Percentiles rank a stretch among this genome's conserved stretches.
Evolutionary conservation across 2,797 vertebrate genomes (phyloP).

Genomic region (Varecia variegata): DNA sequence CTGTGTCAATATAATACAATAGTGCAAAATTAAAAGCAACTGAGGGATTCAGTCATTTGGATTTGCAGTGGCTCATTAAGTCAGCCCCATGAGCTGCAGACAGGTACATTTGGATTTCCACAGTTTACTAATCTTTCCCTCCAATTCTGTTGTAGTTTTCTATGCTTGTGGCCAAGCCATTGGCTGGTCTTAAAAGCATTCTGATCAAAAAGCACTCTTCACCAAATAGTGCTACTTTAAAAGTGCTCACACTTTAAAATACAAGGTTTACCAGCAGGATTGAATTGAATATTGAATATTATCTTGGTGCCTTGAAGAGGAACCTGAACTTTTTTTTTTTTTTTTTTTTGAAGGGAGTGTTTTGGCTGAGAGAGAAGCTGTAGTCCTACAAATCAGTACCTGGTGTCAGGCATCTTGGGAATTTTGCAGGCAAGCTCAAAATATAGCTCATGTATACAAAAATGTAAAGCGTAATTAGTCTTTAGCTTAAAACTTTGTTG

Average conservation of each 20-base stretch:
- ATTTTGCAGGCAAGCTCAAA: not conserved
- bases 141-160: not conserved
- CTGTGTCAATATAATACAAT: slow-evolving; percentile 18
- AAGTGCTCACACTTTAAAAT: not conserved
- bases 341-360: not conserved
- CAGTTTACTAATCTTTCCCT: not conserved
- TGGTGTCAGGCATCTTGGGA: not conserved
- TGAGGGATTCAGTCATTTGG: not conserved
- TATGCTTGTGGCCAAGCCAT: not conserved
- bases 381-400: not conserved
- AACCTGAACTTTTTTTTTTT: not conserved
- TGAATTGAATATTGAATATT: not conserved
- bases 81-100: not conserved
- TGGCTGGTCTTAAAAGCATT: not conserved
- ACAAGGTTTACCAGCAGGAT: not conserved
- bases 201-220: not conserved
- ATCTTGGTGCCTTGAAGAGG: not conserved
- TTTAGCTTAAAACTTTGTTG: not conserved
- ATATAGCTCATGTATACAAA: not conserved
- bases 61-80: not conserved
- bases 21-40: slow-evolving; percentile 39
- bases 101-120: not conserved
- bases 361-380: not conserved
- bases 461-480: not conserved
- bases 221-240: not conserved